Base-by-base conservation (phyloP, 2,797 vertebrate species). In the Pygocentrus nattereri region DNA sequence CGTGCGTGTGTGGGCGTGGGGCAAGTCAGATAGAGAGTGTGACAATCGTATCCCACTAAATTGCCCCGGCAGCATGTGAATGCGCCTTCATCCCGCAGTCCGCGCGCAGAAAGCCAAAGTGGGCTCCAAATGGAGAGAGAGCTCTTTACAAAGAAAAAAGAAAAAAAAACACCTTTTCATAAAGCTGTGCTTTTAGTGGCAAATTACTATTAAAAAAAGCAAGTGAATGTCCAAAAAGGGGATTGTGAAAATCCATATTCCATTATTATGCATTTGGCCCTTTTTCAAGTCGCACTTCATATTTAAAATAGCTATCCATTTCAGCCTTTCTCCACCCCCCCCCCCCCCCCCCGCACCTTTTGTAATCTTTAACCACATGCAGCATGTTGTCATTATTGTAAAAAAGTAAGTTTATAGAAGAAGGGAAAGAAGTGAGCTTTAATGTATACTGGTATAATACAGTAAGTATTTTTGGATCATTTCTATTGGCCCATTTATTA, bases 171-270 rank as follows among this genome's bases (percentile, higher is more conserved):
- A 58, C n/a, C 41, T 50, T 79, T 62, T 79, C 74, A 79, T 41
- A 19, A 70, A 62, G 56, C 44, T 54, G 44, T 67, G 56, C 70
- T 83, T 78, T 83, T 72, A 75, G 75, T 13, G 65, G 5, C 0
- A 19, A 30, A 1, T 75, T 76, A 67, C 47, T 74, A 31, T 83
- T 72, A 27, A 52, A 19, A 79, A 58, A 72, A 72, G 71, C 47
- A 52, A 78, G 18, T 21, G 30, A 71, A 67, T n/a, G 34, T 81
- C 64, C 76, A 30, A 62, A 74, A 73, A 34, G 38, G 16, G 70
- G 64, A 76, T 62, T 41, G 52, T 38, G 23, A n/a, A 58, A 70
- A 71, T 83, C 75, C 49, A 41, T 71, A 81, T 67, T 78, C 34
- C 27, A 52, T 83, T 72, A 68, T 81, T 61, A 62, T 56, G 41